phyloP scores from a whole-genome alignment of 2,888 invertebrate species.

The Cryptocheilus praepositus region DNA sequence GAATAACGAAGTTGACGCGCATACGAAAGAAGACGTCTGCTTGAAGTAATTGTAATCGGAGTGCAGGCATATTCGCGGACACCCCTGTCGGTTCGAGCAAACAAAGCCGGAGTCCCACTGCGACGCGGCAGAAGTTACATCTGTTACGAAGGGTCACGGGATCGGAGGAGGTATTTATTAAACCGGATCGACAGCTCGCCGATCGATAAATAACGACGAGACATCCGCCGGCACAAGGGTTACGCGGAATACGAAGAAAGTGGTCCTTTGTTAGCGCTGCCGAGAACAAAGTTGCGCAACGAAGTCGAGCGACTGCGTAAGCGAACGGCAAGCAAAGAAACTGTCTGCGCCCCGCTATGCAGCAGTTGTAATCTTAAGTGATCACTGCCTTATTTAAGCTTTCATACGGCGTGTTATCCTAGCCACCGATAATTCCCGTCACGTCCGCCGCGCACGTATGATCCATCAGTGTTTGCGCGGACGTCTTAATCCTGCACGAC shows the following conservation, averaged over 20 bases:
- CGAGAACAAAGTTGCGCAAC: conserved; percentile 33
- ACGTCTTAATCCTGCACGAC: conserved; percentile 1
- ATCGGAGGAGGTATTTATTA: no score
- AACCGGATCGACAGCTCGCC: no score
- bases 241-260: conserved; percentile 33
- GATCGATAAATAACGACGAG: conserved; percentile 3
- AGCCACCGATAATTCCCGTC: conserved; percentile 52
- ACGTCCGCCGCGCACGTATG: conserved; percentile 47
- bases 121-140: no score
- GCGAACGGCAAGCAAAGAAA: conserved; percentile 30
- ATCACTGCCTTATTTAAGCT: conserved; percentile 55
- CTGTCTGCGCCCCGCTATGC: conserved; percentile 37
- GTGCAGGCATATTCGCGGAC: no score
- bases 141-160: no score
- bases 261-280: conserved; percentile 32
- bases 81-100: no score
- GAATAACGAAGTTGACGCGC: no score
- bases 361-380: conserved; percentile 43
- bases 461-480: conserved; percentile 33
- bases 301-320: conserved; percentile 14
- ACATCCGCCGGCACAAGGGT: conserved; percentile 14
- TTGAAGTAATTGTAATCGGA: no score
- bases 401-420: conserved; percentile 45
- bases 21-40: no score
- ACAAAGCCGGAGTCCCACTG: no score